phyloP scores from a whole-genome alignment of 2,113 vertebrate genomes.

The Halcyon senegalensis region DNA sequence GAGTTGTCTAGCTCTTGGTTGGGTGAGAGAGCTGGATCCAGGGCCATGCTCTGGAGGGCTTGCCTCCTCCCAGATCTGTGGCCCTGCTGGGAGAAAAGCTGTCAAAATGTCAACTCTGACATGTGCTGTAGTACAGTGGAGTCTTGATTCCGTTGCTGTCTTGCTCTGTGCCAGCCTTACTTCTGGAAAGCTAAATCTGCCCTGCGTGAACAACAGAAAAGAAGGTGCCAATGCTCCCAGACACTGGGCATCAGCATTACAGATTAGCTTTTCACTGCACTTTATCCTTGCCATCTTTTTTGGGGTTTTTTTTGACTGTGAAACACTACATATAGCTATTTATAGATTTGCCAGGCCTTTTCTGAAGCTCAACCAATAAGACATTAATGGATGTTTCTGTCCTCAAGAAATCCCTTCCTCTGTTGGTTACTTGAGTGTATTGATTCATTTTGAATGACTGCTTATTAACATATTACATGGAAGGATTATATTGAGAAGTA shows the following conservation, averaged over 20 bases:
- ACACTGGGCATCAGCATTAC: background rate
- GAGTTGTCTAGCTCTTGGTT: background rate
- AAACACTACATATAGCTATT: background rate
- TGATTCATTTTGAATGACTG: background rate
- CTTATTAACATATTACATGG: background rate
- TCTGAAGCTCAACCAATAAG: background rate
- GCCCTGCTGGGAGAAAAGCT: background rate
- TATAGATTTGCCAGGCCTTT: background rate
- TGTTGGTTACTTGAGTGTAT: background rate
- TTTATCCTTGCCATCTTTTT: background rate
- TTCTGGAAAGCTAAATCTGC: background rate
- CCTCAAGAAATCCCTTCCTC: background rate
- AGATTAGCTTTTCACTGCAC: background rate
- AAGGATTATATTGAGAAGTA: background rate
- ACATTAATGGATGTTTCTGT: background rate
- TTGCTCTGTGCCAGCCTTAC: background rate
- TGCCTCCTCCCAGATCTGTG: background rate
- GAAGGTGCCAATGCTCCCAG: background rate
- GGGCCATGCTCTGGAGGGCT: background rate
- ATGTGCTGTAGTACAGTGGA: background rate
- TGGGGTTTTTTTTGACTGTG: background rate
- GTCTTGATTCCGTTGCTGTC: background rate
- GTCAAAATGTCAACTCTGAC: background rate
- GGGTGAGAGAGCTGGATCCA: background rate
- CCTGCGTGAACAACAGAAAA: background rate